These are phyloP conservation scores for Drosophila miranda DNA, from an alignment of 1,140 invertebrate genomes.

Conservation along the genomic window DNA sequence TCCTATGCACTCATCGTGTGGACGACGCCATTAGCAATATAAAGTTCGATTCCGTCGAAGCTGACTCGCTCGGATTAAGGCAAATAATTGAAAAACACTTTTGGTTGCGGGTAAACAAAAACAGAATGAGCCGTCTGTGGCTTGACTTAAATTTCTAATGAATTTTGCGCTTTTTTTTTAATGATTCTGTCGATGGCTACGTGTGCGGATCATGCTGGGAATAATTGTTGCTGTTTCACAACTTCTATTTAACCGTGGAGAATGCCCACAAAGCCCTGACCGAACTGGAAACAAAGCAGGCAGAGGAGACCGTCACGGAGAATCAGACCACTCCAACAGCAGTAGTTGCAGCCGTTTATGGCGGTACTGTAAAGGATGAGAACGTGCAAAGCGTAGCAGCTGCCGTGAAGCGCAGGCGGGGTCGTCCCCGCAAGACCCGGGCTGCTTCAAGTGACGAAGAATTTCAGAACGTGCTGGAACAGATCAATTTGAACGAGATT, in stretches of 20 bases:
- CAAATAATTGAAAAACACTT: slow-evolving; percentile 66
- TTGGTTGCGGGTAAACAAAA: slow-evolving; percentile 55
- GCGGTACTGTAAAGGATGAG: slow-evolving; percentile 18
- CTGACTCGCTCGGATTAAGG: slow-evolving; percentile 37
- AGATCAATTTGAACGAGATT: slow-evolving; percentile 69
- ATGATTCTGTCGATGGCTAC: slow-evolving; percentile 26
- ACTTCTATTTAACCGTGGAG: slow-evolving; percentile 57
- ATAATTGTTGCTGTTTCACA: slow-evolving; percentile 59
- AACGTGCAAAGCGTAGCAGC: slow-evolving; percentile 53
- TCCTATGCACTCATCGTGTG: slow-evolving; percentile 45
- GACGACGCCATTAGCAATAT: slow-evolving; percentile 43
- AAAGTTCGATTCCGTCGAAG: slow-evolving; percentile 46
- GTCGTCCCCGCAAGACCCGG: slow-evolving; percentile 57
- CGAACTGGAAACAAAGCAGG: too few relatives aligned
- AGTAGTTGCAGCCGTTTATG: not conserved
- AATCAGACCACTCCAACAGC: not conserved
- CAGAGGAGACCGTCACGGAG: not conserved
- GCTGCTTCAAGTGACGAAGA: slow-evolving; percentile 37
- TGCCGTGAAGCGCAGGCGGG: slow-evolving; percentile 57
- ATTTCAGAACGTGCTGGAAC: slow-evolving; percentile 57
- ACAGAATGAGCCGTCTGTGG: not conserved
- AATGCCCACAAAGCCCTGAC: slow-evolving; percentile 42
- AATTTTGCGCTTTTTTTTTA: slow-evolving; percentile 3
- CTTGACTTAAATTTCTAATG: not conserved
- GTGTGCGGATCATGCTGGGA: slow-evolving; percentile 59